phyloP scores from a whole-genome alignment of 2,888 invertebrate species.

The Drosophila anomelani region DNA sequence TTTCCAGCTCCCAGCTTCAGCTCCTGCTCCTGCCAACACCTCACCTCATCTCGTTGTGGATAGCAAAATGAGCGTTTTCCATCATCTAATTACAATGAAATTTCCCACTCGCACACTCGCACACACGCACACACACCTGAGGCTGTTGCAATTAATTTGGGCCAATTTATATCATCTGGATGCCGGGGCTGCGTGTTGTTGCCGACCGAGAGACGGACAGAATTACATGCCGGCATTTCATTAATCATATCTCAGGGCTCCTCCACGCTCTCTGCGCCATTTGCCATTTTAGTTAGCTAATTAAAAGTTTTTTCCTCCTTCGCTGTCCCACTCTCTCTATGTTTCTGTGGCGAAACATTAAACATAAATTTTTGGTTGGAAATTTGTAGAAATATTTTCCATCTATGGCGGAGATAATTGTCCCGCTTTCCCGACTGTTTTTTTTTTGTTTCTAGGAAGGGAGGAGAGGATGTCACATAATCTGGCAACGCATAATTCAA shows the following conservation, averaged over 20 bases:
- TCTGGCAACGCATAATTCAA: slow-evolving; percentile 77
- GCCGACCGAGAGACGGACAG: slow-evolving; percentile 15
- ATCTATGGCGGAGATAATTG: slow-evolving; percentile 61
- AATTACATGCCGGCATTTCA: slow-evolving; percentile 76
- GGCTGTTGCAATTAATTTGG: slow-evolving; percentile 78
- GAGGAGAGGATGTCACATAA: slow-evolving; percentile 36
- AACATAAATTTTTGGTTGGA: slow-evolving; percentile 62
- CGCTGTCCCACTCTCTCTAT: not conserved
- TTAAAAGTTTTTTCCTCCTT: slow-evolving; percentile 65
- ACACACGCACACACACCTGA: slow-evolving; percentile 60
- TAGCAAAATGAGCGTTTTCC: slow-evolving; percentile 62
- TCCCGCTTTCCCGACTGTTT: slow-evolving; percentile 14
- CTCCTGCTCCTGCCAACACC: not conserved
- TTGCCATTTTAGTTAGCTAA: slow-evolving; percentile 74
- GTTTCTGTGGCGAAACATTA: slow-evolving; percentile 62
- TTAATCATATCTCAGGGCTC: slow-evolving; percentile 73
- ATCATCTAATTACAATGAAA: slow-evolving; percentile 76
- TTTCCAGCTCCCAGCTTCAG: slow-evolving; percentile 4
- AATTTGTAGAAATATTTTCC: slow-evolving; percentile 48
- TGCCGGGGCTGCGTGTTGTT: slow-evolving; percentile 28
- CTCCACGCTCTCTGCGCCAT: slow-evolving; percentile 75
- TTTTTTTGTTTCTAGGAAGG: not conserved
- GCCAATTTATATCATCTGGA: slow-evolving; percentile 72
- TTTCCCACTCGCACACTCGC: slow-evolving; percentile 48
- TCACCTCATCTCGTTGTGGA: not conserved